Percentiles rank a stretch among this genome's conserved stretches.
These are phyloP conservation scores for Lasioglossum lativentre DNA, from an alignment of 2,888 invertebrate genomes.

Conservation along the genomic window DNA sequence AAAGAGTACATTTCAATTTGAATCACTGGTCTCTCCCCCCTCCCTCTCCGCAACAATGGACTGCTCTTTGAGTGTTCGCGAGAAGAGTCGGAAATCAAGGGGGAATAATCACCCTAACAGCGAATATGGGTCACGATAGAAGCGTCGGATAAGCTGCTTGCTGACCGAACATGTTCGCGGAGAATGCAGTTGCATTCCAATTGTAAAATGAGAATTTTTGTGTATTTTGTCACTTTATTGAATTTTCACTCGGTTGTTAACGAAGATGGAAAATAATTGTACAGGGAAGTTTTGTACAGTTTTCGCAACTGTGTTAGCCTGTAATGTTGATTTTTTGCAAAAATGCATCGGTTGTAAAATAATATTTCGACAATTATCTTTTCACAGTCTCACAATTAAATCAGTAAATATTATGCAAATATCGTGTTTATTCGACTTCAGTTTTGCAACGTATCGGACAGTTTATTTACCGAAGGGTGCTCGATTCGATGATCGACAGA, in stretches of 20 bases:
- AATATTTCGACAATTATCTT: no score
- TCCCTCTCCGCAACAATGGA: conserved; percentile 30
- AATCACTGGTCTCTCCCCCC: conserved; percentile 35
- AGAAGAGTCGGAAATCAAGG: conserved; percentile 40
- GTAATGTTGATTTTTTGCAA: not conserved
- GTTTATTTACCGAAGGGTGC: conserved; percentile 39
- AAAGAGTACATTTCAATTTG: conserved; percentile 54
- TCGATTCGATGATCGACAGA: conserved; percentile 30
- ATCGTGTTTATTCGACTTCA: not conserved
- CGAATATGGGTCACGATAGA: conserved; percentile 76
- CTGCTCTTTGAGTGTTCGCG: conserved; percentile 17
- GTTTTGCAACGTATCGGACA: not conserved
- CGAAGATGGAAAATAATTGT: not conserved
- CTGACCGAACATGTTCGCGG: conserved; percentile 41
- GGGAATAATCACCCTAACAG: conserved; percentile 60
- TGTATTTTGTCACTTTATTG: not conserved
- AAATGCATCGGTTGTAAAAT: not conserved
- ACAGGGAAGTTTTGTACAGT: not conserved
- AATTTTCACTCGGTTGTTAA: not conserved
- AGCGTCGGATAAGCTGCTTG: conserved; percentile 64
- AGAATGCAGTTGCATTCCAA: conserved; percentile 22
- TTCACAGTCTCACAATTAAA: no score
- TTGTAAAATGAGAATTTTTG: not conserved
- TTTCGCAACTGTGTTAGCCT: not conserved
- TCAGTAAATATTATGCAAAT: no score